Conservation (phyloP, 64 coral and sea anemone genomes). For the Acropora tenuis region DNA sequence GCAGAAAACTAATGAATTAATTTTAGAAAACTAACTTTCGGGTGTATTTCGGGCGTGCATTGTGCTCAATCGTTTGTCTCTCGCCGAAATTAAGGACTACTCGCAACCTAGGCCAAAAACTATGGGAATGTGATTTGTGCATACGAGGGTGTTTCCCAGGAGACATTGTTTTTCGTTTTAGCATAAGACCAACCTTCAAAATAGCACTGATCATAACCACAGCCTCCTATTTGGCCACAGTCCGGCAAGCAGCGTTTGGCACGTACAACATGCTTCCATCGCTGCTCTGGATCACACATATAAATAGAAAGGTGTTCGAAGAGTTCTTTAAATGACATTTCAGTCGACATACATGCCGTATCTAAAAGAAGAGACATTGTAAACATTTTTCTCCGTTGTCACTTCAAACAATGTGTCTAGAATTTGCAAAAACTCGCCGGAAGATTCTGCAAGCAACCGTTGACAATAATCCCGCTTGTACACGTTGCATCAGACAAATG, state of each 20-base stretch:
- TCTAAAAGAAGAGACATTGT: constrained; percentile 33
- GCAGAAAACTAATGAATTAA: too few relatives aligned
- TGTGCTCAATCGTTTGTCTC: too few relatives aligned
- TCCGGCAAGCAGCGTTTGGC: constrained; percentile 83
- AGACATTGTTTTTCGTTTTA: background rate
- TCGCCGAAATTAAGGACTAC: too few relatives aligned
- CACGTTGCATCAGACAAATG: too few relatives aligned
- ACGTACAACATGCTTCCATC: constrained; percentile 95
- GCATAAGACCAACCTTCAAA: constrained; percentile 79
- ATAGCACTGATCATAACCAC: constrained; percentile 91
- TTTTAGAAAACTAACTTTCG: too few relatives aligned
- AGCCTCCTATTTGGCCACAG: constrained; percentile 85
- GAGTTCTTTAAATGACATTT: constrained; percentile 93
- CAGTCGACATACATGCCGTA: constrained; percentile 89
- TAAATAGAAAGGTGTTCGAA: constrained; percentile 88
- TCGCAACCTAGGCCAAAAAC: too few relatives aligned
- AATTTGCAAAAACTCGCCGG: background rate
- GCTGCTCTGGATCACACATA: constrained; percentile 81
- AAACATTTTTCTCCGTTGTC: background rate
- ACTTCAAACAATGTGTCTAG: background rate
- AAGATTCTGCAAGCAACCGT: background rate
- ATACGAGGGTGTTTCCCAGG: too few relatives aligned
- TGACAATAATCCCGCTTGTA: too few relatives aligned
- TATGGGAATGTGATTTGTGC: too few relatives aligned
- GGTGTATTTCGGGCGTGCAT: too few relatives aligned